phyloP scores from a whole-genome alignment of 2,888 invertebrate genomes.

The Hartigia nigra region DNA sequence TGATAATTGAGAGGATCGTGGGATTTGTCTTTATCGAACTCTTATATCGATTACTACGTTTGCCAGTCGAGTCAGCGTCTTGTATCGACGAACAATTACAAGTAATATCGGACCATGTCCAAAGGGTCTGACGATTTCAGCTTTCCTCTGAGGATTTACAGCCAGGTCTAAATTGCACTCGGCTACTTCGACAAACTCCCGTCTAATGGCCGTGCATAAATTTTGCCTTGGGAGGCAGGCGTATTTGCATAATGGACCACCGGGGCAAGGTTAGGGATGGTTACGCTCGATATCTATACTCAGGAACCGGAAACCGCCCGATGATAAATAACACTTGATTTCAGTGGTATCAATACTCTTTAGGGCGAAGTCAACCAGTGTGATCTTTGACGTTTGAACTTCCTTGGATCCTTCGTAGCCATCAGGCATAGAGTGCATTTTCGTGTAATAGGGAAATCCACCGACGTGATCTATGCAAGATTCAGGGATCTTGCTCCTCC shows the following conservation, averaged over 20 bases:
- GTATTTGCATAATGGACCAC: slow-evolving; percentile 41
- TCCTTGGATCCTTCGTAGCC: not conserved
- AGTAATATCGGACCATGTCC: not conserved
- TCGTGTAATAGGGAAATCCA: slow-evolving; percentile 26
- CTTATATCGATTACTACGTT: too few relatives aligned
- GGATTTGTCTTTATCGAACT: too few relatives aligned
- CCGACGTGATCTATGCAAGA: not conserved
- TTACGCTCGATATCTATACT: not conserved
- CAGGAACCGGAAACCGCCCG: not conserved
- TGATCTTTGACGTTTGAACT: not conserved
- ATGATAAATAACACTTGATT: not conserved
- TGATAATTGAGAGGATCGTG: too few relatives aligned
- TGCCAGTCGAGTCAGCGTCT: not conserved
- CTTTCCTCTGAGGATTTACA: not conserved
- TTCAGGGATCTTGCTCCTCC: not conserved
- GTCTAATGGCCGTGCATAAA: slow-evolving; percentile 5
- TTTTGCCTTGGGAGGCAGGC: slow-evolving; percentile 4
- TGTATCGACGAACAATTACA: not conserved
- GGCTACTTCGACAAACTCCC: slow-evolving; percentile 4
- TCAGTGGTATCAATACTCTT: not conserved
- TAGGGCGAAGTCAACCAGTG: not conserved
- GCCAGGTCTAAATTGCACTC: not conserved
- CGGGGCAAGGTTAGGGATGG: slow-evolving; percentile 5
- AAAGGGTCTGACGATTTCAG: not conserved
- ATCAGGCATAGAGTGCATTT: slow-evolving; percentile 30